Evolutionary conservation across 2,888 invertebrate species (phyloP).

Genomic region (Drosophila formosana): DNA sequence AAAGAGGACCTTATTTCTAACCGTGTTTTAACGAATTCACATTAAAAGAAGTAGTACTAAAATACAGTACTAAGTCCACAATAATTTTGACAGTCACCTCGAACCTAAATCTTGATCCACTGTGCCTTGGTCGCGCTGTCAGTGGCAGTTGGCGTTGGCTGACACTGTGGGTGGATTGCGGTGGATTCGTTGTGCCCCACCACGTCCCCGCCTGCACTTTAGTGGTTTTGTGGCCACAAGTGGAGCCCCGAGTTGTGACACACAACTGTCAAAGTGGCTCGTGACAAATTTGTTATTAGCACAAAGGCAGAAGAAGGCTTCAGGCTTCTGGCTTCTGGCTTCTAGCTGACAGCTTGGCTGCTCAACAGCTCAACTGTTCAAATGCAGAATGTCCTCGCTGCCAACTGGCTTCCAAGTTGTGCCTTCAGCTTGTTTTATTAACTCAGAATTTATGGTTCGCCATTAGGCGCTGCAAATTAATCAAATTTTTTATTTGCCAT

Average conservation of each 20-base stretch:
- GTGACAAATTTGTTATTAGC: constrained; percentile 81
- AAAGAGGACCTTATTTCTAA: too few relatives aligned
- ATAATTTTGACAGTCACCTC: neutral
- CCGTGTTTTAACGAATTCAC: too few relatives aligned
- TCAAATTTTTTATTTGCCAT: constrained; percentile 67
- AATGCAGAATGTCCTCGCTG: constrained; percentile 25
- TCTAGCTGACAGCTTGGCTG: constrained; percentile 38
- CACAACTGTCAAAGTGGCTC: constrained; percentile 80
- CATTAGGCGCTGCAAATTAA: constrained; percentile 81
- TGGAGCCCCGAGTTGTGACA: constrained; percentile 63
- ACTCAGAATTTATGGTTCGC: constrained; percentile 79
- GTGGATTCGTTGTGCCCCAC: constrained; percentile 1
- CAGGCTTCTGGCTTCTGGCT: constrained; percentile 19
- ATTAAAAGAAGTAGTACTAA: too few relatives aligned
- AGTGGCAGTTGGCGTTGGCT: constrained; percentile 53
- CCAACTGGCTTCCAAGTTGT: constrained; percentile 8
- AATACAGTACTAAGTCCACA: too few relatives aligned
- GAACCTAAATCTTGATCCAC: constrained; percentile 23
- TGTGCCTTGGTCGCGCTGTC: constrained; percentile 51
- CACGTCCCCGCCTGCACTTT: constrained; percentile 10
- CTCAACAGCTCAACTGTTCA: constrained; percentile 14
- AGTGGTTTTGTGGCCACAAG: constrained; percentile 48
- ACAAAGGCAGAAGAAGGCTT: constrained; percentile 36
- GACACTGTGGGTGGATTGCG: constrained; percentile 46
- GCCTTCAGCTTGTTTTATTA: constrained; percentile 69